Base-by-base conservation (phyloP, 2,797 vertebrate genomes). In the Thripadectes ignobilis region DNA sequence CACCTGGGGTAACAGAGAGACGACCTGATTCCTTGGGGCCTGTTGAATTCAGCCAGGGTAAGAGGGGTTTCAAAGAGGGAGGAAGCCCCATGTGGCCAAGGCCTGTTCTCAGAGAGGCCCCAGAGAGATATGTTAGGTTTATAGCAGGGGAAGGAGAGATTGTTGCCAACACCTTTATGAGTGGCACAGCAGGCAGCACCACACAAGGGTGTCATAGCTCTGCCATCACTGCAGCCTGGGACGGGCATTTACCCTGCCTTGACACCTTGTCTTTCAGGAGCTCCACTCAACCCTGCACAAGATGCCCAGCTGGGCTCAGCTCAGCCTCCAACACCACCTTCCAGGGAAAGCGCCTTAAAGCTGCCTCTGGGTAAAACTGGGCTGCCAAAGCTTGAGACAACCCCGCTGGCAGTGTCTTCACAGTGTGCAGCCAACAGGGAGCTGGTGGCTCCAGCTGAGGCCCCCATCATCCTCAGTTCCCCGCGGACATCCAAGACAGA, bases 381-480 rank as follows among this genome's bases (percentile, higher is more conserved):
- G 2, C 94, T 98, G 34, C 93, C 96, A 32, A 98, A 97, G 52
- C 97, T 98, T 2, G 97, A 94, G 3, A 92, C 97, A 0, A 84
- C 98, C 1, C 97, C 92, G 0, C 97, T 97, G 85, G 96, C 97
- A 61, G 87, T 96, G 3, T 98, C 98, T 66, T 81, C 97, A 2
- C 98, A 98, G 87, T 99, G 99, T 95, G 97, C 97, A 3, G 93
- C 97, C 75, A 95, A 97, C 69, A 97, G 97, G 6, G 98, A 98
- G 24, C 97, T 95, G 22, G 96, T 98, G 68, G 97, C 98, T 26
- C 98, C 97, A 4, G 99, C 99, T 0, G 99, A 99, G 29, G 99
- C 99, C 2, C 99, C 99, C 14, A 89, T 99, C 96, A 99, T 99
- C 95, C 98, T 99, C 67, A 99, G 99, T 94, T 99, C 98, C 62